Base-by-base conservation (phyloP, 2,797 vertebrate species). In the Cheirogaleus major region DNA sequence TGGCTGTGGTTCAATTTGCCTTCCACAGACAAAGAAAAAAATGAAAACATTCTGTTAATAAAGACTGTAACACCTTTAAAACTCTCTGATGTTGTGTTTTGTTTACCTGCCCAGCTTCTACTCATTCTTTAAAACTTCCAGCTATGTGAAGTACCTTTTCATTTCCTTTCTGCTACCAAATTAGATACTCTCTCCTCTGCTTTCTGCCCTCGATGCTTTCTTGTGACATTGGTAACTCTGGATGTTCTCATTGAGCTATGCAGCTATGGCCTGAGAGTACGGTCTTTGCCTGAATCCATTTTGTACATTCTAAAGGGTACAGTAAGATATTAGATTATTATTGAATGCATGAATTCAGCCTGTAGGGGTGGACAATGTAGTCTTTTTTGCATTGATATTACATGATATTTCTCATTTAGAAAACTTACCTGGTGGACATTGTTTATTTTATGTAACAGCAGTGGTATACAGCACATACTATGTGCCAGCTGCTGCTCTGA, bases 21-120 rank as follows among this genome's bases (percentile, higher is more conserved):
- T 91, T 93, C 35, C 48, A 15, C 17, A 5, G 55, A n/a, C 57
- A 45, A 75, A 82, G 76, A 82, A 79, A 63, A 72, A 93, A 69
- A 32, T 80, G 59, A 61, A 69, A 91, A 17, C n/a, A 69, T 78
- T 48, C 18, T 17, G 38, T 82, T 48, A 75, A 20, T 72, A 61
- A 89, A 89, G 45, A 32, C 57, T 32, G 35, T 41, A 57, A 35
- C 18, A 12, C 30, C 70, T 43, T 94, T 59, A 48, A 32, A 83
- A 41, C 41, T 69, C 72, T 63, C 65, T 76, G 30, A 18, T 84
- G 52, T 78, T 23, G 9, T 35, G 4, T 50, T 76, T 88, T 43
- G 20, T 63, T 78, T 48, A 70, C 20, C 76, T 79, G 38, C 25
- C 61, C 35, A 22, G 38, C 35, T 78, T 72, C 7, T 55, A 7